Percentiles rank a stretch among this genome's conserved stretches.
Conservation (phyloP, 2,888 invertebrate species). For the Microctonus hyperodae region DNA sequence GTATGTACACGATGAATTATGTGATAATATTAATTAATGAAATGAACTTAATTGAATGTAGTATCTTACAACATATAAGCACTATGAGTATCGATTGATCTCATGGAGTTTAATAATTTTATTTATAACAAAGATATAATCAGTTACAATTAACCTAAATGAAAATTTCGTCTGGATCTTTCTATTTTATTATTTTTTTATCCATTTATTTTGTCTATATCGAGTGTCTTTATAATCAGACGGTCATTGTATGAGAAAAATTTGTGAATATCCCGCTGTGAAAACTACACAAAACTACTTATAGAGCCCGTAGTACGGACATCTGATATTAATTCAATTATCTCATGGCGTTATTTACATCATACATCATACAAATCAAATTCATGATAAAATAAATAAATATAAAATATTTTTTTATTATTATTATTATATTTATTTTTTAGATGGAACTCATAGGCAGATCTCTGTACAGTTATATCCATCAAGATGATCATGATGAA, state of each 20-base stretch:
- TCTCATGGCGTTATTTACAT: background rate
- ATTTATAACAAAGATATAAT: no score
- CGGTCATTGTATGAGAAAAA: conserved; percentile 33
- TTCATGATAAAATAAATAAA: background rate
- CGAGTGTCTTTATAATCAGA: conserved; percentile 37
- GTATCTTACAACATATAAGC: no score
- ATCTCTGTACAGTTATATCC: conserved; percentile 81
- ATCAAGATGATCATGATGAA: conserved; percentile 79
- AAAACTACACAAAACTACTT: conserved; percentile 33
- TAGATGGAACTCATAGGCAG: conserved; percentile 86
- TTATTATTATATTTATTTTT: conserved; percentile 48
- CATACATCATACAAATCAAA: background rate
- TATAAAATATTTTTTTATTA: background rate
- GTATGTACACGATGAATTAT: conserved; percentile 62
- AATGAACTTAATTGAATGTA: no score
- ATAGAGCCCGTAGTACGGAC: background rate
- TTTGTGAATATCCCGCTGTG: conserved; percentile 32
- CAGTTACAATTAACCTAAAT: conserved; percentile 17
- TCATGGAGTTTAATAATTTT: no score
- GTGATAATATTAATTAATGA: background rate
- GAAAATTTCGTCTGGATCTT: background rate
- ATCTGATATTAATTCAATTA: background rate
- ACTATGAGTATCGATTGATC: no score
- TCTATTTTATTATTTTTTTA: background rate
- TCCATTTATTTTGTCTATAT: conserved; percentile 7